phyloP scores from a whole-genome alignment of 2,888 invertebrate genomes.

The Conomelus anceps region DNA sequence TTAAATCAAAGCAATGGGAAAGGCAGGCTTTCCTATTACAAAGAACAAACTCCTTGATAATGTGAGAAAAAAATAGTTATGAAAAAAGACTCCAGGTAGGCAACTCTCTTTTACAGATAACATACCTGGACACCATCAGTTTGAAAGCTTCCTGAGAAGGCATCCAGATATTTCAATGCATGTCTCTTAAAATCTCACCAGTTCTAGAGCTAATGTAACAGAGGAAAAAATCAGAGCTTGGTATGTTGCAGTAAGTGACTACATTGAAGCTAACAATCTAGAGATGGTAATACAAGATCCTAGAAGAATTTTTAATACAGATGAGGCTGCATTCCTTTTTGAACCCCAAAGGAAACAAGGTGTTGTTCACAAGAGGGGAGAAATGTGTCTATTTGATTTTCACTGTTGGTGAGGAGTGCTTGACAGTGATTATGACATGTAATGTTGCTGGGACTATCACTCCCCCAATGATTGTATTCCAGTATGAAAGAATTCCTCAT shows the following conservation, averaged over 20 bases:
- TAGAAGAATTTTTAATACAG: no score
- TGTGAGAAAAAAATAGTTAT: slow-evolving; percentile 28
- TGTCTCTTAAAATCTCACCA: slow-evolving; percentile 27
- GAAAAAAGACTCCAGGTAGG: slow-evolving; percentile 22
- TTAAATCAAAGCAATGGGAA: slow-evolving; percentile 16
- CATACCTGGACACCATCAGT: slow-evolving; percentile 29
- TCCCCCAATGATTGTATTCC: slow-evolving; percentile 30
- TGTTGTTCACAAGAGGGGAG: slow-evolving; percentile 32
- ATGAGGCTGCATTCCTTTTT: slow-evolving; percentile 26
- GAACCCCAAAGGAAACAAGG: slow-evolving; percentile 28
- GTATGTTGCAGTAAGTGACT: slow-evolving; percentile 22
- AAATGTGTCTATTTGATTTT: slow-evolving; percentile 34
- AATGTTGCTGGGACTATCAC: neutral
- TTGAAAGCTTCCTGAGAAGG: slow-evolving; percentile 24
- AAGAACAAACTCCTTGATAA: slow-evolving; percentile 26
- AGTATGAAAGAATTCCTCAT: slow-evolving; percentile 30
- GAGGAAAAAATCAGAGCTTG: slow-evolving; percentile 26
- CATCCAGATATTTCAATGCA: slow-evolving; percentile 27
- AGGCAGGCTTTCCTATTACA: slow-evolving; percentile 25
- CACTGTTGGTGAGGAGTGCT: slow-evolving; percentile 37
- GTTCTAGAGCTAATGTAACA: slow-evolving; percentile 26
- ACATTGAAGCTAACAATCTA: slow-evolving; percentile 24
- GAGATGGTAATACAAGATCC: slow-evolving; percentile 21
- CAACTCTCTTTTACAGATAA: no score
- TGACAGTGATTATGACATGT: slow-evolving; percentile 34